Percentiles rank a stretch among this genome's conserved stretches.
Evolutionary conservation across 1,140 invertebrate genomes (phyloP).

Genomic region (Chelonus insularis): DNA sequence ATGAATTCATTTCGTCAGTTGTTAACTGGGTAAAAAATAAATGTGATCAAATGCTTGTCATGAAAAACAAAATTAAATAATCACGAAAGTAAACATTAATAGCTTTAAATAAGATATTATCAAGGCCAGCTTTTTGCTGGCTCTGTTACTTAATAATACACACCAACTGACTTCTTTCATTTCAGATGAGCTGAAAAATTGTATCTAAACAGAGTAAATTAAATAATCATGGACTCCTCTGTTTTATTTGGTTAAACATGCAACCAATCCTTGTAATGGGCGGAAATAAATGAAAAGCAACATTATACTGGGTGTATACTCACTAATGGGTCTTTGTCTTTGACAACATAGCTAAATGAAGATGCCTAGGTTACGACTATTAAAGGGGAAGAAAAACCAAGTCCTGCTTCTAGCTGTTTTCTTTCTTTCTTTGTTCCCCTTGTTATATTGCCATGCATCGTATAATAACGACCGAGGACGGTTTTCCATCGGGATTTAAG

Average conservation of each 20-base stretch:
- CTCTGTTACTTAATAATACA: too few species aligned
- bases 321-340: slow-evolving; percentile 25
- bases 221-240: too few species aligned
- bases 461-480: background rate
- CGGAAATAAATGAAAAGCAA: slow-evolving; percentile 32
- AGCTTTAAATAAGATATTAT: too few species aligned
- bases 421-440: background rate
- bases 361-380: background rate
- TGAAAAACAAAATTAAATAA: background rate
- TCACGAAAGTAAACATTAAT: background rate
- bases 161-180: too few species aligned
- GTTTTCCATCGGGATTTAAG: background rate
- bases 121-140: too few species aligned
- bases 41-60: background rate
- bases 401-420: background rate
- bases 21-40: background rate
- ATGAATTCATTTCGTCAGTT: too few species aligned
- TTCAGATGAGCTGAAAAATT: too few species aligned
- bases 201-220: too few species aligned
- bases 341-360: slow-evolving; percentile 12
- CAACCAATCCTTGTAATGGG: slow-evolving; percentile 24
- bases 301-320: background rate
- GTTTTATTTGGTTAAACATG: background rate
- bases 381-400: background rate
- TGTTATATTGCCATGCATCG: background rate